Evolutionary conservation across 2,797 vertebrate species (phyloP).

Genomic region (Phataginus tetradactyla): DNA sequence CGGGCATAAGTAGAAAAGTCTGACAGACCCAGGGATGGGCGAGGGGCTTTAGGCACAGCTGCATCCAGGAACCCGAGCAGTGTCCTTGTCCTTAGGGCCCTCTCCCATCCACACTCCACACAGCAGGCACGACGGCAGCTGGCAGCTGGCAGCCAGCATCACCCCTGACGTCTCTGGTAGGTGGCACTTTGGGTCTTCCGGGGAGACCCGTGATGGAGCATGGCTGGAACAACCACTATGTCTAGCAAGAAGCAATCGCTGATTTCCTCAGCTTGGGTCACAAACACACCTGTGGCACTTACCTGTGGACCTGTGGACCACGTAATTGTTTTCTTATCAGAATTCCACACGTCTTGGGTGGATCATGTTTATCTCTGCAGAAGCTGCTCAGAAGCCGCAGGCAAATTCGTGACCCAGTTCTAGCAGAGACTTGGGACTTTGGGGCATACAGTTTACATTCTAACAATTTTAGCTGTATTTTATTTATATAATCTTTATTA

Average conservation of each 20-base stretch:
- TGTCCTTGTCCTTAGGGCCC: not conserved
- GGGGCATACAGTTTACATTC: not conserved
- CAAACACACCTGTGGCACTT: not conserved
- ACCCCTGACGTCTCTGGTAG: not conserved
- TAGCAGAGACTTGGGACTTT: not conserved
- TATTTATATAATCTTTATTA: not conserved
- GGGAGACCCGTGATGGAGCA: not conserved
- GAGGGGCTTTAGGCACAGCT: constrained; percentile 1
- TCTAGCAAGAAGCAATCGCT: not conserved
- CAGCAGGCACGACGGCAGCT: accelerated
- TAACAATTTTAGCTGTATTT: not conserved
- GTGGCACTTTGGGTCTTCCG: not conserved
- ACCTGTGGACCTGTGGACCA: no score
- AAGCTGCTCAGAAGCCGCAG: not conserved
- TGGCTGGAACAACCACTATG: no score
- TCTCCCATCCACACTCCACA: no score
- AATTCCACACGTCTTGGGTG: not conserved
- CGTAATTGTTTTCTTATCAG: not conserved
- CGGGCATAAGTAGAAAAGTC: not conserved
- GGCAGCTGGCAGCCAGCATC: not conserved
- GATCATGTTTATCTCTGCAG: constrained; percentile 34
- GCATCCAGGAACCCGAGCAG: not conserved
- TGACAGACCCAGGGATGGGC: not conserved
- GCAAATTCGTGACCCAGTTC: not conserved
- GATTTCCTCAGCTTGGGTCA: not conserved